These are phyloP conservation scores for Odontophorus gujanensis DNA, from an alignment of 2,113 vertebrate species.

Conservation along the genomic window DNA sequence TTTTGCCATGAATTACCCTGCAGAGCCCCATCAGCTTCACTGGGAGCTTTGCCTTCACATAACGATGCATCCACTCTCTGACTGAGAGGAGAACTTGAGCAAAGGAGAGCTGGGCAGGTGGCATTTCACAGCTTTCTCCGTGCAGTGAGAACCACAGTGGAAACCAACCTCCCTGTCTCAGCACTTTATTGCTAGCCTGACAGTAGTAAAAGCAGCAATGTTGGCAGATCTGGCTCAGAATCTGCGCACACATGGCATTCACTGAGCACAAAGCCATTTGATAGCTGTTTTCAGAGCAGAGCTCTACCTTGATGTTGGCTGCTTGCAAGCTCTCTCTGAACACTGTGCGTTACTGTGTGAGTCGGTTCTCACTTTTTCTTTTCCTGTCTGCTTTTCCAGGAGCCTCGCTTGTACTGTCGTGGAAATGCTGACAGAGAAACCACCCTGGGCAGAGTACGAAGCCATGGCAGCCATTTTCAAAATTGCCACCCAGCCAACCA, in stretches of 20 bases:
- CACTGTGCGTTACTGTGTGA: rapidly evolving
- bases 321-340: neutral
- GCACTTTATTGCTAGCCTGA: neutral
- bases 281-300: neutral
- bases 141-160: neutral
- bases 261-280: neutral
- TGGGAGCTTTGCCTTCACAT: neutral
- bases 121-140: neutral
- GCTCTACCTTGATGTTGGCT: neutral
- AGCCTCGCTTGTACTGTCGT: slow-evolving; percentile 96
- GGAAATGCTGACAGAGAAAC: slow-evolving; percentile 97
- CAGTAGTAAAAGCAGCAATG: neutral
- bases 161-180: neutral
- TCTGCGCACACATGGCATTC: rapidly evolving
- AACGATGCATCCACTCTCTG: neutral
- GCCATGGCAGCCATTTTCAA: slow-evolving; percentile 98
- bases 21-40: neutral
- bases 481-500: slow-evolving; percentile 96
- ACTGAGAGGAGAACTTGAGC: neutral
- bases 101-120: neutral
- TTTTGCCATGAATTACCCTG: neutral
- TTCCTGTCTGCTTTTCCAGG: slow-evolving; percentile 75
- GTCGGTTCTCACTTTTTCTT: neutral
- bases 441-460: slow-evolving; percentile 96
- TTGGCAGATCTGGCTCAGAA: neutral